Conservation (phyloP, 1,140 invertebrate species). For the Lasaia peninsularis region DNA sequence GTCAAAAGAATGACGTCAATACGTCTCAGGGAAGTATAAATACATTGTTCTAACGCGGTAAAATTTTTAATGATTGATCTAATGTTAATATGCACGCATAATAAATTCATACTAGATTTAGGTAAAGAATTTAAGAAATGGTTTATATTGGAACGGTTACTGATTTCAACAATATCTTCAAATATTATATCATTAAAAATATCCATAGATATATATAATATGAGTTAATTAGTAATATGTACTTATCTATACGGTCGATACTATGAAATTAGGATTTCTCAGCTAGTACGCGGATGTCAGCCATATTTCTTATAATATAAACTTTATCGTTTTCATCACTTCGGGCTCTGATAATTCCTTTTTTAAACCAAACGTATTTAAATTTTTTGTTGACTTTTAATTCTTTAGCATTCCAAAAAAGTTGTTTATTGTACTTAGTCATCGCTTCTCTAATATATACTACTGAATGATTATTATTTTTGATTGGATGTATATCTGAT, state of each 20-base stretch:
- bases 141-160: neutral
- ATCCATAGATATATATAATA: neutral
- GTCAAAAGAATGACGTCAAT: conserved; percentile 20
- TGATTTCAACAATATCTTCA: conserved; percentile 6
- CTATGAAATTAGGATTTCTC: neutral
- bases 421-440: conserved; percentile 12
- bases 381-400: conserved; percentile 16
- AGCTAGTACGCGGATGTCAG: neutral
- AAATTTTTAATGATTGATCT: conserved; percentile 23
- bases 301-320: conserved; percentile 11
- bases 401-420: conserved; percentile 17
- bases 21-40: neutral
- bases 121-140: conserved; percentile 3
- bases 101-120: neutral
- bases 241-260: neutral
- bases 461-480: conserved; percentile 9
- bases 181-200: neutral
- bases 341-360: conserved; percentile 3
- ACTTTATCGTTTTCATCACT: conserved; percentile 11
- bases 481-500: neutral
- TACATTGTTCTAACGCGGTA: conserved; percentile 15
- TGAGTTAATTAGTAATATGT: neutral
- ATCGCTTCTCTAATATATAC: conserved; percentile 17
- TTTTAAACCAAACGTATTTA: conserved; percentile 25
- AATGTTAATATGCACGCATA: conserved; percentile 17